These are phyloP conservation scores for Ectobius pallidus DNA, from an alignment of 2,888 invertebrate genomes.

Conservation along the genomic window DNA sequence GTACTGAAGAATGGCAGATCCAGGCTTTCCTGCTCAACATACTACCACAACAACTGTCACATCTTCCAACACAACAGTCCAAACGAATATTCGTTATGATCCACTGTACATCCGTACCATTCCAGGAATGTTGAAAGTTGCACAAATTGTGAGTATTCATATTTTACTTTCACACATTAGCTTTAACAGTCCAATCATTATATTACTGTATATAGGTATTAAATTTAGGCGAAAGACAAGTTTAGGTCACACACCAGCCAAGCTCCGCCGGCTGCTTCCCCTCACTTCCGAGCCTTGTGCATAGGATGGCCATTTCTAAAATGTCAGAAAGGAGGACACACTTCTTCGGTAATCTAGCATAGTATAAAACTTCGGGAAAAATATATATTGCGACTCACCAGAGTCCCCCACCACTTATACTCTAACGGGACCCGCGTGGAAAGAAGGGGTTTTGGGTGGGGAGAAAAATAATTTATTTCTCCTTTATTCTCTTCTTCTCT, in stretches of 20 bases:
- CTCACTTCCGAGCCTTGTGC: too few relatives aligned
- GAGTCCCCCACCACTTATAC: too few relatives aligned
- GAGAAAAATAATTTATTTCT: too few relatives aligned
- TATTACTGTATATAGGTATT: neutral
- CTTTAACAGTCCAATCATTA: constrained; percentile 1
- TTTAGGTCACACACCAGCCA: neutral
- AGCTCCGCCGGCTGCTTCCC: too few relatives aligned
- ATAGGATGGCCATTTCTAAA: too few relatives aligned
- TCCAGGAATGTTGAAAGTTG: constrained; percentile 77
- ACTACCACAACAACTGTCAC: constrained; percentile 77
- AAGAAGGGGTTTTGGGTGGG: too few relatives aligned
- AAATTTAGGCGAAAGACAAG: neutral
- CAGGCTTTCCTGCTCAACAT: constrained; percentile 76
- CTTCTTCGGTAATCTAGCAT: too few relatives aligned
- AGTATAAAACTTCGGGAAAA: too few relatives aligned
- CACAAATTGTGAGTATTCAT: constrained; percentile 71
- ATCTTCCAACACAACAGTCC: constrained; percentile 59
- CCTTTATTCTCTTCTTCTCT: too few relatives aligned
- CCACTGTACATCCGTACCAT: constrained; percentile 70
- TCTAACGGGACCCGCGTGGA: too few relatives aligned
- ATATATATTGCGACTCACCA: too few relatives aligned
- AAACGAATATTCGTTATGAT: constrained; percentile 73
- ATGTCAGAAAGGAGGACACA: too few relatives aligned
- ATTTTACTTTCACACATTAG: constrained; percentile 17
- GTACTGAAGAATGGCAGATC: constrained; percentile 57